These are phyloP conservation scores for Pomatorhinus ruficollis DNA, from an alignment of 2,113 vertebrate genomes.

Conservation along the genomic window DNA sequence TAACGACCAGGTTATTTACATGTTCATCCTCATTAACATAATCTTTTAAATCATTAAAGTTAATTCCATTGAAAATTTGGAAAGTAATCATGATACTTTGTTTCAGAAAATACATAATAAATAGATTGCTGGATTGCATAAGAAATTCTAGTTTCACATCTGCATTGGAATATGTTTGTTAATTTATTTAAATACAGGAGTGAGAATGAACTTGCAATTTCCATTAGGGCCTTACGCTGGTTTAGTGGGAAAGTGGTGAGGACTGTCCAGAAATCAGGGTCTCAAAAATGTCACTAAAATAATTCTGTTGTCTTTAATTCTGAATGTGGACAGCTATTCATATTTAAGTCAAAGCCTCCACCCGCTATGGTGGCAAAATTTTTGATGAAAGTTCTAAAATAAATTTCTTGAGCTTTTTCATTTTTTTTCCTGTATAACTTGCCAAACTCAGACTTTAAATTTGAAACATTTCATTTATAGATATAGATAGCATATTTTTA, in stretches of 20 bases:
- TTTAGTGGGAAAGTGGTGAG: neutral
- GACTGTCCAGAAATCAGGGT: neutral
- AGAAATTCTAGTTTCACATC: neutral
- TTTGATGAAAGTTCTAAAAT: neutral
- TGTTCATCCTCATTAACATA: neutral
- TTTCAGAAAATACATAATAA: neutral
- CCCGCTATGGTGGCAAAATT: neutral
- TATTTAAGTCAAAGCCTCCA: neutral
- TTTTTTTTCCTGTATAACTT: neutral
- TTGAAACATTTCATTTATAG: neutral
- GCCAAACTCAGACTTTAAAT: neutral
- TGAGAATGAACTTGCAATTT: neutral
- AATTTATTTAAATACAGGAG: neutral
- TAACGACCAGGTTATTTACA: accelerated
- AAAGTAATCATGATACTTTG: neutral
- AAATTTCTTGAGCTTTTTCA: neutral
- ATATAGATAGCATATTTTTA: neutral
- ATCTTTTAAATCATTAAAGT: neutral
- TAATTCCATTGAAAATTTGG: neutral
- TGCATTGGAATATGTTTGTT: neutral
- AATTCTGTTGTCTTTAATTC: neutral
- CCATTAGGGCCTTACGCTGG: neutral
- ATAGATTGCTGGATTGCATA: neutral
- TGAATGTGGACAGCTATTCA: neutral
- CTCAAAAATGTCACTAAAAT: neutral